Evolutionary conservation across 2,797 vertebrate genomes (phyloP).

Genomic region (Eleutherodactylus coqui): DNA sequence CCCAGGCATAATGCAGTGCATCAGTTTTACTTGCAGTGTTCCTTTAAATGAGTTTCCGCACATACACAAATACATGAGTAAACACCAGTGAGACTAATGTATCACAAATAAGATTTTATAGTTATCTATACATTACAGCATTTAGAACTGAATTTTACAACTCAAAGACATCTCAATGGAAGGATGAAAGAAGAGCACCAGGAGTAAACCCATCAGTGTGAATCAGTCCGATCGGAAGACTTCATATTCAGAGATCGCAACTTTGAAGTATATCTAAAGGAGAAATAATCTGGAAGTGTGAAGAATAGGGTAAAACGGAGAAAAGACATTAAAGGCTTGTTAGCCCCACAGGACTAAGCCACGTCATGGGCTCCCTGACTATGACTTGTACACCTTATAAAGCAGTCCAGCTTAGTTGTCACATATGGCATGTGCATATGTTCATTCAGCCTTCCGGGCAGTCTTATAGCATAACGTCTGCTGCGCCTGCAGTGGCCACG

Average conservation of each 20-base stretch:
- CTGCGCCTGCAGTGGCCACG: background rate
- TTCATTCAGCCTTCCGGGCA: background rate
- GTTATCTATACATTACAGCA: background rate
- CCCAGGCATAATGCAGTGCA: no score
- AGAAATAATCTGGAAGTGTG: background rate
- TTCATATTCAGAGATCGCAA: constrained; percentile 34
- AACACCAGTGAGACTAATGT: background rate
- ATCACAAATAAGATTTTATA: constrained; percentile 30
- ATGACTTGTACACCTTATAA: background rate
- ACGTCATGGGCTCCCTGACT: background rate
- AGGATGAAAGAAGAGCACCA: background rate
- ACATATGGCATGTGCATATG: background rate
- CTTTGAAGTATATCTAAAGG: background rate
- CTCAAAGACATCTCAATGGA: background rate
- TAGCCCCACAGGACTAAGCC: background rate
- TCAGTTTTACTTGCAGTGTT: no score
- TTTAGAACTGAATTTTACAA: background rate
- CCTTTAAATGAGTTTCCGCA: background rate
- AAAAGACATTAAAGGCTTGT: background rate
- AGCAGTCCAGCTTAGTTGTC: background rate
- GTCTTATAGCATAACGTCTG: background rate
- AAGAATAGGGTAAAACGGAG: background rate
- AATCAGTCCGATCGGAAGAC: constrained; percentile 39
- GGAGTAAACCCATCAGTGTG: background rate
- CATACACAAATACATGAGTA: background rate